Percentiles rank a stretch among this genome's conserved stretches.
Conservation (phyloP, 2,113 vertebrate species). For the Gobio gobio region DNA sequence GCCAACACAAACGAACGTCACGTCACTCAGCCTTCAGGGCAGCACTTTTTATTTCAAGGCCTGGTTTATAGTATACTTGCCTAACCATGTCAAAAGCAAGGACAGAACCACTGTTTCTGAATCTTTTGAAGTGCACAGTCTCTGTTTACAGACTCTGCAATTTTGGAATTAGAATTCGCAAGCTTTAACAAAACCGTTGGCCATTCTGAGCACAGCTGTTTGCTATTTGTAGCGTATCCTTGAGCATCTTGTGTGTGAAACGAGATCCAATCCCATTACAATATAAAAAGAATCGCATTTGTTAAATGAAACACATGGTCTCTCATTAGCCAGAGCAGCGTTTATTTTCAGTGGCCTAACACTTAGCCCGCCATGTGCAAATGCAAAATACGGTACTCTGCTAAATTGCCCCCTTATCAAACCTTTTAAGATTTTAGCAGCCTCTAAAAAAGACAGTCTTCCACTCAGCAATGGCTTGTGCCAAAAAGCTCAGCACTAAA, state of each 20-base stretch:
- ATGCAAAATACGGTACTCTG: constrained; percentile 59
- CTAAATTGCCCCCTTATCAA: constrained; percentile 43
- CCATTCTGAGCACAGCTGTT: constrained; percentile 34
- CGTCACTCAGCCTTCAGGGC: not conserved
- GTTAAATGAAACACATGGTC: constrained; percentile 31
- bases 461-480: constrained; percentile 55
- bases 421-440: constrained; percentile 63
- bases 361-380: constrained; percentile 41
- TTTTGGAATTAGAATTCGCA: constrained; percentile 23
- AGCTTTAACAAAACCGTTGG: not conserved
- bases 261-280: constrained; percentile 33
- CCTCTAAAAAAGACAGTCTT: constrained; percentile 58
- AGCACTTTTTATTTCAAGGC: constrained; percentile 22
- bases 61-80: constrained; percentile 15
- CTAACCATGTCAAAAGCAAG: constrained; percentile 24
- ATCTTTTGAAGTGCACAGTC: not conserved
- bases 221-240: constrained; percentile 27
- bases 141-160: constrained; percentile 16
- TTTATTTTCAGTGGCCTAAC: constrained; percentile 30
- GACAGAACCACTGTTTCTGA: constrained; percentile 3
- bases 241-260: constrained; percentile 23
- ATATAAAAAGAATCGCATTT: constrained; percentile 28
- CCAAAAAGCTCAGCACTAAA: constrained; percentile 65
- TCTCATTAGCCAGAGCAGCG: constrained; percentile 15
- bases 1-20: constrained; percentile 1